These are phyloP conservation scores for Petrophora chlorosata DNA, from an alignment of 2,888 invertebrate species.

Conservation along the genomic window DNA sequence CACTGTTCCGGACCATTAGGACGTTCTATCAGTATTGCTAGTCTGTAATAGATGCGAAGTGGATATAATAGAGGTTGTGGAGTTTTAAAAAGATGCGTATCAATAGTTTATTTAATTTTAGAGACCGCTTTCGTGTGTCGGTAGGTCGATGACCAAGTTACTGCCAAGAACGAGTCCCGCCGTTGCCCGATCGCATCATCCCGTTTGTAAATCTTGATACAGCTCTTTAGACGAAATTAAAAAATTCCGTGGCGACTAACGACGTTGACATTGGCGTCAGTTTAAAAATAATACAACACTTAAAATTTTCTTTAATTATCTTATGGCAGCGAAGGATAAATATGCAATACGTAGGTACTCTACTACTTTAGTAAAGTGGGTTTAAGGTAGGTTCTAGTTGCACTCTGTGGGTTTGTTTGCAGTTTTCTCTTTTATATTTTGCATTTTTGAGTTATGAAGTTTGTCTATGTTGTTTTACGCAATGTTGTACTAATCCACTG, in stretches of 20 bases:
- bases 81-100: slow-evolving; percentile 47
- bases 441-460: too few relatives aligned
- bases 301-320: slow-evolving; percentile 14
- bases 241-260: slow-evolving; percentile 47
- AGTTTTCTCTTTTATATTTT: too few relatives aligned
- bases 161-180: slow-evolving; percentile 70
- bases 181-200: slow-evolving; percentile 51
- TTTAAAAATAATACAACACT: slow-evolving; percentile 29
- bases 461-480: too few relatives aligned
- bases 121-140: slow-evolving; percentile 41
- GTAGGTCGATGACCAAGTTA: slow-evolving; percentile 78
- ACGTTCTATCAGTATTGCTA: slow-evolving; percentile 56
- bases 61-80: slow-evolving; percentile 27
- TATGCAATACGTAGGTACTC: too few relatives aligned
- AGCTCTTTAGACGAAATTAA: slow-evolving; percentile 59
- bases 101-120: slow-evolving; percentile 40
- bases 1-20: slow-evolving; percentile 63
- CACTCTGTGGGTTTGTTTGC: too few relatives aligned
- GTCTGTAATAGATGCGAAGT: not conserved
- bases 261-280: slow-evolving; percentile 45
- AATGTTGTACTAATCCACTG: too few relatives aligned
- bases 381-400: too few relatives aligned
- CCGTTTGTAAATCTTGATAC: slow-evolving; percentile 64
- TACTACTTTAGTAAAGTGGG: too few relatives aligned
- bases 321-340: not conserved